Percentiles rank a stretch among this genome's conserved stretches.
Evolutionary conservation across 2,797 vertebrate genomes (phyloP).

Genomic region (Pampus argenteus): DNA sequence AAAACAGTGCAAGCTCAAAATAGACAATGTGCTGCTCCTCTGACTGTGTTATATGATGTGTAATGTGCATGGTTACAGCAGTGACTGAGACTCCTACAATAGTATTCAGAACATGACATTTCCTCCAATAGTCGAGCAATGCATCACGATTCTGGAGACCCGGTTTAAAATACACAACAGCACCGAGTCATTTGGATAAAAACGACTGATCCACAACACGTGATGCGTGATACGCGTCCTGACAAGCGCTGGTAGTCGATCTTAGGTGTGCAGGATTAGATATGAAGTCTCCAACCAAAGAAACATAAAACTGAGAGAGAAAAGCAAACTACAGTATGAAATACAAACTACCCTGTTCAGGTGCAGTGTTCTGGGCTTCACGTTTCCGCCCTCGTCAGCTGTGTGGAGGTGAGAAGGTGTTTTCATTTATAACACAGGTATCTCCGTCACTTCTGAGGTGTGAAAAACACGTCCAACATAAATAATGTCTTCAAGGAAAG

Average conservation of each 20-base stretch:
- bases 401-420: too few species aligned
- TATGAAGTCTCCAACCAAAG: background rate
- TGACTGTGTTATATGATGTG: constrained; percentile 36
- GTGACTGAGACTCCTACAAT: constrained; percentile 12
- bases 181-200: background rate
- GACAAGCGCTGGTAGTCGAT: background rate
- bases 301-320: too few species aligned
- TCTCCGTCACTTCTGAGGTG: too few species aligned
- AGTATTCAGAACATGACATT: constrained; percentile 21
- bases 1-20: constrained; percentile 33
- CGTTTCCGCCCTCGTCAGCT: too few species aligned
- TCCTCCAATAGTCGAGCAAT: background rate
- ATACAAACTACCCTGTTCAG: too few species aligned
- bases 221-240: too few species aligned
- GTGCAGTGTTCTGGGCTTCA: too few species aligned
- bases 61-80: constrained; percentile 1
- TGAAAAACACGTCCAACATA: too few species aligned
- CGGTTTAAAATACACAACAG: constrained; percentile 7
- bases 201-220: too few species aligned
- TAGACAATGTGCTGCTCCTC: constrained; percentile 50
- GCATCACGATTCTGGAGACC: background rate
- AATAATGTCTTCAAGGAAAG: too few species aligned
- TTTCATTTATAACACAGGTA: too few species aligned
- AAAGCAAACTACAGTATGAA: too few species aligned
- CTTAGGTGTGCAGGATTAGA: background rate